A percentile compares a stretch with the other conserved stretches of the same genome.
phyloP scores from a whole-genome alignment of 2,113 vertebrate genomes.

The Chamaetylas fuelleborni region DNA sequence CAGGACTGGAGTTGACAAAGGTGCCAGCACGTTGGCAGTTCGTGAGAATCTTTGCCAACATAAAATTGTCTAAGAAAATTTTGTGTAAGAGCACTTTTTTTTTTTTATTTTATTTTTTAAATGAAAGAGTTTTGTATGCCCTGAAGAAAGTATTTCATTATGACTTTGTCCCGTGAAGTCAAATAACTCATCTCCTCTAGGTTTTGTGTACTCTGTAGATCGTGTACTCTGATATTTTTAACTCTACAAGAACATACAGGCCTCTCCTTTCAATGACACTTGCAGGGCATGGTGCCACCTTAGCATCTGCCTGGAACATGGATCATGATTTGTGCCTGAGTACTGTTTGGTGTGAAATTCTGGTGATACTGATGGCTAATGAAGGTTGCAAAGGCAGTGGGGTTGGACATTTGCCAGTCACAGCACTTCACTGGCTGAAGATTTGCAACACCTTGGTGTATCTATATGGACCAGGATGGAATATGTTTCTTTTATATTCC shows the following conservation, averaged over 20 bases:
- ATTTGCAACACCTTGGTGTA: neutral
- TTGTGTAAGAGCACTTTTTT: neutral
- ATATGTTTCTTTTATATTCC: neutral
- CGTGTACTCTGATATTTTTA: neutral
- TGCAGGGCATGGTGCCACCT: neutral
- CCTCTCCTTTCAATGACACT: neutral
- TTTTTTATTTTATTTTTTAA: neutral
- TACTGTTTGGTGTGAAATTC: neutral
- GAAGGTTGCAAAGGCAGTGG: neutral
- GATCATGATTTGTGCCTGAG: neutral
- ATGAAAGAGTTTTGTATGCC: neutral
- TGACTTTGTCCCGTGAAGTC: neutral
- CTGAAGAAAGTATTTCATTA: neutral
- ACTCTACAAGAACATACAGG: neutral
- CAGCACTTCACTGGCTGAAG: neutral
- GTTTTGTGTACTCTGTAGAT: neutral
- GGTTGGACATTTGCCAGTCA: neutral
- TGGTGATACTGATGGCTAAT: neutral
- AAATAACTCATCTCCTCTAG: neutral
- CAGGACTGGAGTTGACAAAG: neutral
- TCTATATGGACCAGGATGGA: neutral
- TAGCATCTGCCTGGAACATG: neutral
- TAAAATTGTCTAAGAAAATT: neutral
- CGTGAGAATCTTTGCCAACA: neutral
- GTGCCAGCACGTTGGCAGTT: fast-evolving